A percentile compares a stretch with the other conserved stretches of the same genome.
Evolutionary conservation across 2,888 invertebrate genomes (phyloP).

Genomic region (Liposcelis brunnea): DNA sequence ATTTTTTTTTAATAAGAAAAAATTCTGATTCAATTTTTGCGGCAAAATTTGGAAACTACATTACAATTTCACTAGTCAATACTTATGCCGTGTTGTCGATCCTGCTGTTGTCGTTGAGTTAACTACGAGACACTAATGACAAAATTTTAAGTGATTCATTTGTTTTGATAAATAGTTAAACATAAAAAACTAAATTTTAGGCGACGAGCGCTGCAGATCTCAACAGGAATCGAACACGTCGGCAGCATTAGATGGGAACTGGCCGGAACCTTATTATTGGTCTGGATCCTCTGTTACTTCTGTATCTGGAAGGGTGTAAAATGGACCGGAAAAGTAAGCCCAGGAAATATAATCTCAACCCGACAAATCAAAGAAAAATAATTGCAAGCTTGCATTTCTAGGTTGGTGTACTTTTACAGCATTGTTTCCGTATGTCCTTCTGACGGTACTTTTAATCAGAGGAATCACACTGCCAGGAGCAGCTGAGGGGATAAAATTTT

Average conservation of each 20-base stretch:
- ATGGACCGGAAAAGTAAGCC: constrained; percentile 84
- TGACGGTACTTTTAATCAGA: constrained; percentile 72
- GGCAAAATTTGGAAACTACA: too few species aligned
- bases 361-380: neutral
- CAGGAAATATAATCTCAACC: neutral
- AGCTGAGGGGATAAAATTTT: constrained; percentile 78
- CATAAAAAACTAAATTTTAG: constrained; percentile 37
- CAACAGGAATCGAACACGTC: constrained; percentile 73
- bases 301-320: constrained; percentile 98
- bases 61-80: too few species aligned
- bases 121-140: neutral
- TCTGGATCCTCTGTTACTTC: constrained; percentile 95
- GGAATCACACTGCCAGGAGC: constrained; percentile 87
- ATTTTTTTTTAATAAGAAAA: too few species aligned
- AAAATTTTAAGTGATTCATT: neutral
- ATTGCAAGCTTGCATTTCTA: constrained; percentile 20
- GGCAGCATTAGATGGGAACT: constrained; percentile 85
- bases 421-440: constrained; percentile 77
- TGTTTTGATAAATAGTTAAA: neutral
- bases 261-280: constrained; percentile 74
- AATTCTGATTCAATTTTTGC: too few species aligned
- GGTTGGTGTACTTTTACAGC: constrained; percentile 92
- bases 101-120: too few species aligned
- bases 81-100: too few species aligned
- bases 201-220: constrained; percentile 80